Conservation (phyloP, 2,888 invertebrate species). For the Chymomyza procnemis region DNA sequence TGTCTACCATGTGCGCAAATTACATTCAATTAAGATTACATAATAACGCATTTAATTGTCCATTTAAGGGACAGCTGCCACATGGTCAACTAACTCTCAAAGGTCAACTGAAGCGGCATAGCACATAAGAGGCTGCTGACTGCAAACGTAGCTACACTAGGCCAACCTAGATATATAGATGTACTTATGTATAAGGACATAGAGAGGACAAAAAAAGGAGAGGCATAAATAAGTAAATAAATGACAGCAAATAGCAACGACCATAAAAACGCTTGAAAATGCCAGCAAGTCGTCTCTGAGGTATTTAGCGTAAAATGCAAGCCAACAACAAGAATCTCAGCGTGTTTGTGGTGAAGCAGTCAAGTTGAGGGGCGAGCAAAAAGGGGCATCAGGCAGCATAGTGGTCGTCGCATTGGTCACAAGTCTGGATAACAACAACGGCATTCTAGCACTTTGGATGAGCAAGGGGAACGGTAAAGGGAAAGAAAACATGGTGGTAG, state of each 20-base stretch:
- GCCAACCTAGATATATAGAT: not conserved
- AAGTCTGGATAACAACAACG: not conserved
- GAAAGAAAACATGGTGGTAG: too few relatives aligned
- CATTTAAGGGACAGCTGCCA: not conserved
- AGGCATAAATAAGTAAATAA: conserved; percentile 23
- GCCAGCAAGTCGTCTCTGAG: conserved; percentile 37
- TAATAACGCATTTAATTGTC: conserved; percentile 28
- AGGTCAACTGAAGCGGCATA: not conserved
- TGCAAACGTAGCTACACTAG: not conserved
- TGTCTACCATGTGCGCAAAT: conserved; percentile 14
- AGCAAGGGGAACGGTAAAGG: not conserved
- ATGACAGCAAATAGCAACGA: conserved; percentile 19
- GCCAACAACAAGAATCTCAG: conserved; percentile 27
- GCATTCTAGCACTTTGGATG: not conserved
- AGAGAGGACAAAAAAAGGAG: too few relatives aligned
- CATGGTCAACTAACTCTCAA: not conserved
- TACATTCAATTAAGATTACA: conserved; percentile 49
- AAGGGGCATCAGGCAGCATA: not conserved
- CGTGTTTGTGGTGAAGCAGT: conserved; percentile 7
- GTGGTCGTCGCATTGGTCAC: not conserved
- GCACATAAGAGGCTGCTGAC: not conserved
- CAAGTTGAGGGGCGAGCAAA: not conserved
- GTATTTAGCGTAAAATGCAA: conserved; percentile 36
- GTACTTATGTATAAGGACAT: not conserved
- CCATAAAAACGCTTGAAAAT: conserved; percentile 12